Base-by-base conservation (phyloP, 2,113 vertebrate species). In the Urocitellus parryii region DNA sequence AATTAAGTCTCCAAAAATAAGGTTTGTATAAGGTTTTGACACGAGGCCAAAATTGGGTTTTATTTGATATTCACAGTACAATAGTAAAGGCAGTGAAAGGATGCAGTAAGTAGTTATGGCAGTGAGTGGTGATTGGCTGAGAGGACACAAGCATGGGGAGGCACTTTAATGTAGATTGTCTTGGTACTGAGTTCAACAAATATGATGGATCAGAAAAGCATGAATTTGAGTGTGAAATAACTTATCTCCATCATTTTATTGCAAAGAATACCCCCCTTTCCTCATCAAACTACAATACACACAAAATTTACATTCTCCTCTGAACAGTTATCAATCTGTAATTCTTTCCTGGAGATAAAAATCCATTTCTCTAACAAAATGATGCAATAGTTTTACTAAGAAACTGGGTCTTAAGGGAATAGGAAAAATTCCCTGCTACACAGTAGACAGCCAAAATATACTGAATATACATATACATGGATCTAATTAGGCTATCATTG, bases 21-120 rank as follows among this genome's bases (percentile, higher is more conserved):
- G 8, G 4, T 79, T 95, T 89, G 91, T 84, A 96, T 32, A 93
- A 85, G 37, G 13, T 79, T 95, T 91, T 90, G 53, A 93, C 48
- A 84, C 7, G 39, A 95, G 61, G 18, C 84, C 61, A 83, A 80
- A 88, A 84, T 29, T 80, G 29, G 70, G 72, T 39, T 68, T 84
- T 92, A 90, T 82, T 94, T 92, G 48, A 68, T 65, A 32, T 89
- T 58, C 65, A 34, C 4, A 81, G 58, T 78, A 67, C 8, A 87
- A 39, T n/a, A 11, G 16, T 76, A 67, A n/a, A 45, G 42, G 42
- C 2, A 94, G 32, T 79, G 48, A 91, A 92, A 37, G 53, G 27
- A 81, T 67, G 11, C 17, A 77, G 10, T 84, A 58, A 24, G 48
- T 20, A 37, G 18, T 86, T 27, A 86, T 56, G 39, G 68, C 34